Base-by-base conservation (phyloP, 2,113 vertebrate species). In the Sardina pilchardus region DNA sequence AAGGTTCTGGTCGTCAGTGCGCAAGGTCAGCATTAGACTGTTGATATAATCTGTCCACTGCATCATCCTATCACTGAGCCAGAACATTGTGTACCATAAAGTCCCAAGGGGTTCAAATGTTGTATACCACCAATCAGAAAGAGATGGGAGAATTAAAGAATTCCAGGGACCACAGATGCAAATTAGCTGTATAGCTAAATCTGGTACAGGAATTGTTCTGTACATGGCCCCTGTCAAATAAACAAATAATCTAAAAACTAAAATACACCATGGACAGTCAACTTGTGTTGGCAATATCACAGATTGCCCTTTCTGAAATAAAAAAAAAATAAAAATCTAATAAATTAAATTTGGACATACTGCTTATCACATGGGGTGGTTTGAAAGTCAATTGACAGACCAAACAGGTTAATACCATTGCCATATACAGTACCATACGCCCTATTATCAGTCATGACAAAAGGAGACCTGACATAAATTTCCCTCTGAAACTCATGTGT, bases 1-100 rank as follows among this genome's bases (percentile, higher is more conserved):
- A 93, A 95, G 89, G 94, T 95, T 56, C 89, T 92, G 7, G 95
- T 95, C 19, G 88, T 95, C 84, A 95, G 93, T 67, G 93, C 93
- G 53, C 94, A 94, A 94, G 95, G 96, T 95, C 89, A 88, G 89
- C 83, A 36, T 80, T 0, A 45, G 3, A 85, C 85, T 82, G 36
- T 71, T 34, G 67, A 53, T 75, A 42, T 47, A 3, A 42, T 71
- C n/a, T 71, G 43, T 14, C 9, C 9, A 16, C 9, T 75, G 50
- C 48, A 19, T 21, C 71, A 75, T 39, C 47, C n/a, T 36, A 50
- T 3, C 67, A 85, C 30, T 75, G n/a, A n/a, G 30, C 30, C 4
- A 50, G n/a, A 44, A 9, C 21, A 42, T 26, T 45, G 30, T 34
- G 39, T 12, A 34, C 0, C 30, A 39, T 59, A 39, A 53, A 4